A percentile compares a stretch with the other conserved stretches of the same genome.
These are phyloP conservation scores for Pseudolycoriella hygida DNA, from an alignment of 2,888 invertebrate species.

Conservation along the genomic window DNA sequence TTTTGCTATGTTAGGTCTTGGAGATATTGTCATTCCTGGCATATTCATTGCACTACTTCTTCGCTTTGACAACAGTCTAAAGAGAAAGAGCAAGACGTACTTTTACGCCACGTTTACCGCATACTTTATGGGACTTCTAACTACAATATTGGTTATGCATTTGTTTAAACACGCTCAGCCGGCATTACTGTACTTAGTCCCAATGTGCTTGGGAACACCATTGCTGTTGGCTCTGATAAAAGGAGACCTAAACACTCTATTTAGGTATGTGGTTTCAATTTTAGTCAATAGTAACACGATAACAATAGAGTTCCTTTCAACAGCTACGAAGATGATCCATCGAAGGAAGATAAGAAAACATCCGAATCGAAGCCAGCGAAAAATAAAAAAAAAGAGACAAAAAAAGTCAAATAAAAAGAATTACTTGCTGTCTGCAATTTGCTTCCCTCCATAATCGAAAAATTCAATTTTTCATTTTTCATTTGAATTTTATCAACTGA, in stretches of 20 bases:
- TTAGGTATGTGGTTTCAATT: slow-evolving; percentile 50
- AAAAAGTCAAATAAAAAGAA: too few species aligned
- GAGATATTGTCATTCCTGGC: slow-evolving; percentile 98
- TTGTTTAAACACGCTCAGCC: slow-evolving; percentile 97
- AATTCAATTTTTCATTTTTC: too few species aligned
- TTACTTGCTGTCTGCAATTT: too few species aligned
- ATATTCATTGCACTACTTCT: slow-evolving; percentile 95
- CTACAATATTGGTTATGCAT: slow-evolving; percentile 96
- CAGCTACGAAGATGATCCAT: too few species aligned
- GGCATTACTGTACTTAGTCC: slow-evolving; percentile 90
- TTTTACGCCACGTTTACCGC: slow-evolving; percentile 85
- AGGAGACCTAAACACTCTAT: slow-evolving; percentile 78
- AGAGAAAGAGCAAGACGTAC: slow-evolving; percentile 63
- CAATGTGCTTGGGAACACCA: slow-evolving; percentile 86
- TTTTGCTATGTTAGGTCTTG: slow-evolving; percentile 97
- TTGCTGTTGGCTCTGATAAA: slow-evolving; percentile 68
- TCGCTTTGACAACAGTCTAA: slow-evolving; percentile 83
- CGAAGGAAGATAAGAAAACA: too few species aligned
- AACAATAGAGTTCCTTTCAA: too few species aligned
- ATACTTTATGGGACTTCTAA: slow-evolving; percentile 80
- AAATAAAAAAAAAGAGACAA: too few species aligned
- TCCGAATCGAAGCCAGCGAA: too few species aligned
- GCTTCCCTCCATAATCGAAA: too few species aligned
- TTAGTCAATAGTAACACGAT: too few species aligned
- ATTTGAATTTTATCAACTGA: too few species aligned